Base-by-base conservation (phyloP, 1,140 invertebrate species). In the Euwallacea fornicatus region DNA sequence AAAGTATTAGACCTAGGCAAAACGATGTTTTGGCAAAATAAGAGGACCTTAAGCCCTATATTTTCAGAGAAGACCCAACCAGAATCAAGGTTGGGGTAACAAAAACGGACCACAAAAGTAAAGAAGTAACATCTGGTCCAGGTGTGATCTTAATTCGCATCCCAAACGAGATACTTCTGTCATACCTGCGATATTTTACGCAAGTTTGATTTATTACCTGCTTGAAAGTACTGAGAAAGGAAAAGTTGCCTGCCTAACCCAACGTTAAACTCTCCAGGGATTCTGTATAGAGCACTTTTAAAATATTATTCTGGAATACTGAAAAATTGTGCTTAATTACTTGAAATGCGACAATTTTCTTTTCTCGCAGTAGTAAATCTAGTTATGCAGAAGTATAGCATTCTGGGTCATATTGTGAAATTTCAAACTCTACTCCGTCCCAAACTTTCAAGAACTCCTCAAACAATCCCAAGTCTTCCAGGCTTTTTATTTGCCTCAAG, bases 141-240 rank as follows among this genome's bases (percentile, higher is more conserved):
- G 62, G 62, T 64, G 62, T 50, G 62, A 46, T 64, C 62, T 50
- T 61, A 15, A 56, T 56, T 56, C 54, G 11, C 54, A 56, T 15
- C 54, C 54, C 16, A 16, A 56, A 56, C 54, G 54, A 56, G n/a
- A 21, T 56, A 56, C 16, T 56, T 56, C 16, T 56, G 54, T 56
- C 54, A 56, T 56, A 56, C 59, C 59, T 11, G 41, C 2, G 8
- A 64, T 21, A 64, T 64, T 64, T 64, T 64, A 64, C 62, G 47
- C 62, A 64, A 64, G 13, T 64, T 64, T 64, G 46, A 64, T 64
- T 42, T 64, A 50, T 50, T 64, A 64, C 62, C 62, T 64, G 62
- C n/a, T 33, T 9, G 46, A 50, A 50, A 50, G 9, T 50, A 11
- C 13, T 6, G 13, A 10, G 16, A 43, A 61, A 61, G 16, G 8